Conservation (phyloP, 2,113 vertebrate genomes). For the Toxotes chatareus region DNA sequence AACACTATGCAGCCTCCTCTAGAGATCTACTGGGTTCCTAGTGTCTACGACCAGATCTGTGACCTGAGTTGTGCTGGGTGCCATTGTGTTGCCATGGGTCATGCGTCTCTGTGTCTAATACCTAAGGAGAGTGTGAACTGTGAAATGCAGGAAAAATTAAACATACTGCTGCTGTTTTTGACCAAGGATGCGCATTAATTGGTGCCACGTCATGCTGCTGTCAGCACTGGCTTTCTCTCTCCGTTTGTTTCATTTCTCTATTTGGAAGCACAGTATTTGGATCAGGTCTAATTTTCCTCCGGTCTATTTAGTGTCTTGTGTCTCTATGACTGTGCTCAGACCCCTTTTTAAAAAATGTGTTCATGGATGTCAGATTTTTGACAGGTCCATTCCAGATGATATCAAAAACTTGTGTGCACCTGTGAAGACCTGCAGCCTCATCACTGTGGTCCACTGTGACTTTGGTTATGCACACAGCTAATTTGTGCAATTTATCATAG, state of each 20-base stretch:
- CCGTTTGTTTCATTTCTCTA: neutral
- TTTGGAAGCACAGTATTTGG: neutral
- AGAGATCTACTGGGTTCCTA: neutral
- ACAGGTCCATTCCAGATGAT: neutral
- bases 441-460: conserved; percentile 10
- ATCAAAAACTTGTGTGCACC: neutral
- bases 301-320: neutral
- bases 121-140: neutral
- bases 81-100: neutral
- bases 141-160: neutral
- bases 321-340: neutral
- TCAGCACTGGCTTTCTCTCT: neutral
- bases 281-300: neutral
- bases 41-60: neutral
- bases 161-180: neutral
- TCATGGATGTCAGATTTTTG: conserved; percentile 5
- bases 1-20: neutral
- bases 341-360: neutral
- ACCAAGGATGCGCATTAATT: neutral
- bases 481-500: neutral
- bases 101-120: neutral
- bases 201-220: neutral
- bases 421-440: neutral
- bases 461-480: neutral
- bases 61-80: neutral